Base-by-base conservation (phyloP, 2,888 invertebrate genomes). In the Adela reaumurella region DNA sequence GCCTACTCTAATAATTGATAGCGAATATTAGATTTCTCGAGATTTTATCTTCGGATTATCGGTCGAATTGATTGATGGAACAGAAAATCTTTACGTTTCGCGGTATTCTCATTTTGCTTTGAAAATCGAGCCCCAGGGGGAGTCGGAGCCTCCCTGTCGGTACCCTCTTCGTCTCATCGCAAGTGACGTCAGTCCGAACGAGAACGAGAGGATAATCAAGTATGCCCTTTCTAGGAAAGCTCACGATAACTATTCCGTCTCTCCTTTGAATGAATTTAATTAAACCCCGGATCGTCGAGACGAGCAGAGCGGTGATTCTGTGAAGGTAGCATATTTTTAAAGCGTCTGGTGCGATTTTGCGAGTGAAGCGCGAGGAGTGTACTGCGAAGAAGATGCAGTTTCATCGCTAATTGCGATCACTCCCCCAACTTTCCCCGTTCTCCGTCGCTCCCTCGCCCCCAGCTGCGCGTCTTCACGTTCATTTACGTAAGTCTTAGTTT, bases 221-320 rank as follows among this genome's bases (percentile, higher is more conserved):
- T 35, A 35, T 8, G 6, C 3, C 14, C 14, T 8, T 35, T 14
- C 11, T 8, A 35, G 35, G 35, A 24, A 24, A 8, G 35, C 35
- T 35, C 35, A 14, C 14, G 35, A 35, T 14, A 14, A 35, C 35
- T 35, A 14, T 14, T 50, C 48, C 49, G 45, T 29, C 50, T 46
- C 49, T 48, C 46, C 51, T 46, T 46, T 50, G 53, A 57, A 62
- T 56, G 62, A 68, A 65, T 68, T 68, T 65, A 67, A 68, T 68
- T 66, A 67, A 62, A 62, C 55, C 56, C 55, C 59, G 57, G 58
- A 52, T 54, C 53, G 50, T 52, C 51, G 53, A 47, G 57, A 55
- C 56, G 50, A 56, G 54, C 52, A 52, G 8, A 11, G 35, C 56
- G 52, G 57, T 59, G 57, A 59, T 62, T 62, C 62, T 52, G 56